These are phyloP conservation scores for Neolamprologus kungweensis DNA, from an alignment of 2,113 vertebrate species.

Conservation along the genomic window DNA sequence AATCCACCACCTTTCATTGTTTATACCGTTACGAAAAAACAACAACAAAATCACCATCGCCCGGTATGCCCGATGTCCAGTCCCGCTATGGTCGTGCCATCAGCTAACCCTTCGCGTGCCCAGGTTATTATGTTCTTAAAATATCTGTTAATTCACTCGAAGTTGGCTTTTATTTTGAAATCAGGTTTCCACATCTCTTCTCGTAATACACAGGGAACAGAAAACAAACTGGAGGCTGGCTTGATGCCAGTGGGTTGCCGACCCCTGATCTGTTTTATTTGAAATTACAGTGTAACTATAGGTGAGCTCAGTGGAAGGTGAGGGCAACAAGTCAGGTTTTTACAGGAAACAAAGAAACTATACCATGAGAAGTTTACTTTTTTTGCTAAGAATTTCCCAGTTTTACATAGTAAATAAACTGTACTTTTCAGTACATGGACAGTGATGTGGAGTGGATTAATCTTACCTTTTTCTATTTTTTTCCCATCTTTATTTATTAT, in stretches of 20 bases:
- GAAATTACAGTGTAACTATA: neutral
- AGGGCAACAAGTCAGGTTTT: neutral
- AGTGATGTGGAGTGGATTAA: neutral
- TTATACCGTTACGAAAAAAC: neutral
- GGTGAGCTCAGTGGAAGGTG: neutral
- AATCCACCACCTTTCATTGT: neutral
- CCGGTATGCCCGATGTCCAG: neutral
- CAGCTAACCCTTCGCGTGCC: neutral
- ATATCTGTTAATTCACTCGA: neutral
- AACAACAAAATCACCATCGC: neutral
- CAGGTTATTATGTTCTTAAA: neutral
- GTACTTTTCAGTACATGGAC: neutral
- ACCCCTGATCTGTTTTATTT: neutral
- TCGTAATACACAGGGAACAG: neutral
- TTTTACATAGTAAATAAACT: neutral
- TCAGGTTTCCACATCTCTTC: neutral
- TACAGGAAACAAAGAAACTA: neutral
- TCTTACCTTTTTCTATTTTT: neutral
- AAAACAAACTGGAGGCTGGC: neutral
- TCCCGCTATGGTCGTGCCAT: neutral
- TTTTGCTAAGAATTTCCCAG: rapidly evolving
- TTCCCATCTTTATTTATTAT: neutral
- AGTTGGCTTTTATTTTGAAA: neutral
- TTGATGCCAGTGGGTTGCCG: rapidly evolving
- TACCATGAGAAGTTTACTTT: neutral